Conservation (phyloP, 1,140 invertebrate species). For the Zaprionus ornatus region DNA sequence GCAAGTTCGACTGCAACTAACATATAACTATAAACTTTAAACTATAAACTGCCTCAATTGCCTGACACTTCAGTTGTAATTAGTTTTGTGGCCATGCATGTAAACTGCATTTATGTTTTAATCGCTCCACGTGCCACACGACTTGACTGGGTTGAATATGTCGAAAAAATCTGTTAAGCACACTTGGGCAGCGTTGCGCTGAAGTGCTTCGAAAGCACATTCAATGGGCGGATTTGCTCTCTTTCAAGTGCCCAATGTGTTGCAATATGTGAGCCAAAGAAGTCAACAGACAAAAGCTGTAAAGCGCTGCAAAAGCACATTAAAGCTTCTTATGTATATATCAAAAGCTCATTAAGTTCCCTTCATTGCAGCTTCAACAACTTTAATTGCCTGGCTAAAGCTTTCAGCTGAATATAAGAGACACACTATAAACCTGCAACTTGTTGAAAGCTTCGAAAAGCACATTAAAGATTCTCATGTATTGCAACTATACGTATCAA, state of each 20-base stretch:
- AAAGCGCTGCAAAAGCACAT: not conserved
- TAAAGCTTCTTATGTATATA: not conserved
- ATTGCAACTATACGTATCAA: too few species aligned
- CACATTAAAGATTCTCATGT: too few species aligned
- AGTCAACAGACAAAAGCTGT: not conserved
- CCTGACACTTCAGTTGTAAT: slow-evolving; percentile 77
- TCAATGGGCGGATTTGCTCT: not conserved
- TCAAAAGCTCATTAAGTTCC: not conserved
- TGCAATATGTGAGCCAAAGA: not conserved
- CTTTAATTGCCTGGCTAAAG: too few species aligned
- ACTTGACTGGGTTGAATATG: not conserved
- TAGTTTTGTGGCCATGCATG: slow-evolving; percentile 78
- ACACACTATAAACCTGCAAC: too few species aligned
- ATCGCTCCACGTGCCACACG: slow-evolving; percentile 3
- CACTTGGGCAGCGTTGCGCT: not conserved
- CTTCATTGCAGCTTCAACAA: not conserved
- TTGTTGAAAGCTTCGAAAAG: too few species aligned
- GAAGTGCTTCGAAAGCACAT: too few species aligned
- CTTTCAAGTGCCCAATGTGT: not conserved
- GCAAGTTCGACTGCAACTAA: slow-evolving; percentile 9
- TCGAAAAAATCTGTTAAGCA: not conserved
- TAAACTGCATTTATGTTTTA: slow-evolving; percentile 55
- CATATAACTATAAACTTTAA: slow-evolving; percentile 1
- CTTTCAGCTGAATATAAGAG: too few species aligned
- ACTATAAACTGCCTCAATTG: slow-evolving; percentile 54